phyloP scores from a whole-genome alignment of 1,140 invertebrate genomes.

The Drosophila neocordata region DNA sequence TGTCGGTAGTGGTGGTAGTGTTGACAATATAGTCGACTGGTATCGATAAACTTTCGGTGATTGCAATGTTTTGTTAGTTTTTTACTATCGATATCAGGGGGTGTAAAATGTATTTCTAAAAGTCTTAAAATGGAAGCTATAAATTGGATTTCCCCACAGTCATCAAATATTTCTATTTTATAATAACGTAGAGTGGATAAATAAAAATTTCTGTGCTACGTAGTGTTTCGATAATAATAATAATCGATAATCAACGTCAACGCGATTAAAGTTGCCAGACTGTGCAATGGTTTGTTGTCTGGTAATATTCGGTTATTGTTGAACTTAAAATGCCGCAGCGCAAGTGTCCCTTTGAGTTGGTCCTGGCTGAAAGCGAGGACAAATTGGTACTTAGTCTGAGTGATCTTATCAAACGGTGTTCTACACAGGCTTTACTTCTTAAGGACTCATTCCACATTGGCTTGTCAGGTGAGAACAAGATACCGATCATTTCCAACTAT shows the following conservation, averaged over 20 bases:
- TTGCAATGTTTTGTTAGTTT: too few species aligned
- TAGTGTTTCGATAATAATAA: too few species aligned
- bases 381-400: constrained; percentile 30
- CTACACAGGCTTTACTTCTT: constrained; percentile 29
- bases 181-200: too few species aligned
- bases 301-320: background rate
- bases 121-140: too few species aligned
- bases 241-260: background rate
- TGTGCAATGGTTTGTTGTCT: background rate
- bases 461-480: constrained; percentile 54
- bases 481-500: background rate
- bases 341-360: constrained; percentile 35
- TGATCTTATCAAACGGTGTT: constrained; percentile 30
- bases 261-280: background rate
- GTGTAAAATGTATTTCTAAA: too few species aligned
- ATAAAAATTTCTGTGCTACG: too few species aligned
- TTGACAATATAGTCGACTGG: too few species aligned
- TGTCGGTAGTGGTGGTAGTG: background rate
- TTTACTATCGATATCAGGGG: background rate
- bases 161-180: too few species aligned
- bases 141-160: too few species aligned
- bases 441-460: constrained; percentile 43
- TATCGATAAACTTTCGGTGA: too few species aligned
- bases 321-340: constrained; percentile 19
- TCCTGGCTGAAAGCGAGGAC: constrained; percentile 35